These are phyloP conservation scores for Orthonychiurus folsomi DNA, from an alignment of 2,888 invertebrate genomes.

Conservation along the genomic window DNA sequence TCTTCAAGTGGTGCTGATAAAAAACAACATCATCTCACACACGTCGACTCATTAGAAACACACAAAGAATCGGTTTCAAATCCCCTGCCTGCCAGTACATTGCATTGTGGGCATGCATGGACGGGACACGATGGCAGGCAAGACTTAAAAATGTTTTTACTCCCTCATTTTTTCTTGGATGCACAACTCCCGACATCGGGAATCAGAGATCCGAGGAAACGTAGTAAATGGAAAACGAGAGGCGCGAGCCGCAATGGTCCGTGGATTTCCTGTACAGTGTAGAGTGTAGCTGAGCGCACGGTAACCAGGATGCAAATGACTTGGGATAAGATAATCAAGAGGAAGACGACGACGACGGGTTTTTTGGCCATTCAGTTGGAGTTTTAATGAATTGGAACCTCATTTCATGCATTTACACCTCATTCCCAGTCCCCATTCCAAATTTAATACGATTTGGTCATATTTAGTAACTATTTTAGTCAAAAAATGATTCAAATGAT, in stretches of 20 bases:
- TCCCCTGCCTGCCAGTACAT: background rate
- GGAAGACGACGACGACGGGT: too few species aligned
- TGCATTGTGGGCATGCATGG: background rate
- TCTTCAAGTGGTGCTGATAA: background rate
- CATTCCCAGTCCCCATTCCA: background rate
- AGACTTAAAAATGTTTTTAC: background rate
- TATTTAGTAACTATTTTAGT: too few species aligned
- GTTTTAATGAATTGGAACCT: slow-evolving; percentile 12
- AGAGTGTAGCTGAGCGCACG: too few species aligned
- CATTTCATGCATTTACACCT: slow-evolving; percentile 39
- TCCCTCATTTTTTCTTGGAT: background rate
- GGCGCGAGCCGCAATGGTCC: too few species aligned
- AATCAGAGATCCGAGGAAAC: too few species aligned
- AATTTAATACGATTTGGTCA: too few species aligned
- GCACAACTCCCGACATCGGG: too few species aligned
- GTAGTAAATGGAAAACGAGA: too few species aligned
- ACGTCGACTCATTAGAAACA: slow-evolving; percentile 40
- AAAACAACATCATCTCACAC: slow-evolving; percentile 21
- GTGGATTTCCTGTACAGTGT: too few species aligned
- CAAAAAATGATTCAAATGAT: background rate
- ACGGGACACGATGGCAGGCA: background rate
- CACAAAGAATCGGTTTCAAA: slow-evolving; percentile 37
- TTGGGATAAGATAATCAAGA: too few species aligned
- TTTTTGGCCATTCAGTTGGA: too few species aligned
- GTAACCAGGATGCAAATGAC: too few species aligned